phyloP scores from a whole-genome alignment of 2,113 vertebrate genomes.

The Colistium nudipinnis region DNA sequence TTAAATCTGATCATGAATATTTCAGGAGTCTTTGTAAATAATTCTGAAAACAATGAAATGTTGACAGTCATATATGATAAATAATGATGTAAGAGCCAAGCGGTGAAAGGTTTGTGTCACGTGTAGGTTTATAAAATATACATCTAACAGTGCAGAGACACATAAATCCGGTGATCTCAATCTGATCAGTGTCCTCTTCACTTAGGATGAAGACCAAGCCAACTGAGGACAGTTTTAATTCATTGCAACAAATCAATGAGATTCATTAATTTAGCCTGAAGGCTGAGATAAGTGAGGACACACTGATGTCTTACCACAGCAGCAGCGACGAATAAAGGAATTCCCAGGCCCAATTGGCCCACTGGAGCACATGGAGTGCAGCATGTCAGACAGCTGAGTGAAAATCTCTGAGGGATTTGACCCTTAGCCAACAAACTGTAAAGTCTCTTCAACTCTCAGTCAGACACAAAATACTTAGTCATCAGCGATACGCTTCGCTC shows the following conservation, averaged over 20 bases:
- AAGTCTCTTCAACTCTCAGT: slow-evolving; percentile 40
- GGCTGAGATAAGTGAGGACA: slow-evolving; percentile 42
- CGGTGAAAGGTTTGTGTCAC: neutral
- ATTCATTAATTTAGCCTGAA: slow-evolving; percentile 53
- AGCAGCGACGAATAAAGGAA: slow-evolving; percentile 39
- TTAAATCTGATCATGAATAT: too few species aligned
- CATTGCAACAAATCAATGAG: slow-evolving; percentile 54
- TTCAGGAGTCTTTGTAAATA: too few species aligned
- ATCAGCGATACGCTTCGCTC: slow-evolving; percentile 39
- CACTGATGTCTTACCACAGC: slow-evolving; percentile 37
- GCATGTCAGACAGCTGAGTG: slow-evolving; percentile 63
- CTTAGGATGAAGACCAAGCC: slow-evolving; percentile 46
- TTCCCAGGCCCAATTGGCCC: slow-evolving; percentile 33
- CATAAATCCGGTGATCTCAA: slow-evolving; percentile 24
- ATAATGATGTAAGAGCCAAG: neutral
- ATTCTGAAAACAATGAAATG: too few species aligned
- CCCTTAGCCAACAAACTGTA: slow-evolving; percentile 60
- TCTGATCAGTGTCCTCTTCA: slow-evolving; percentile 47
- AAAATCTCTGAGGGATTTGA: slow-evolving; percentile 68
- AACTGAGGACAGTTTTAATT: slow-evolving; percentile 45
- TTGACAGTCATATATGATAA: neutral
- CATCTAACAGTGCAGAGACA: neutral
- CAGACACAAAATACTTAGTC: slow-evolving; percentile 65
- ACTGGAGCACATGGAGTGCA: slow-evolving; percentile 57
- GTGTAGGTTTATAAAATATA: neutral